Evolutionary conservation across 2,888 invertebrate genomes (phyloP).

Genomic region (Dendrolimus houi): DNA sequence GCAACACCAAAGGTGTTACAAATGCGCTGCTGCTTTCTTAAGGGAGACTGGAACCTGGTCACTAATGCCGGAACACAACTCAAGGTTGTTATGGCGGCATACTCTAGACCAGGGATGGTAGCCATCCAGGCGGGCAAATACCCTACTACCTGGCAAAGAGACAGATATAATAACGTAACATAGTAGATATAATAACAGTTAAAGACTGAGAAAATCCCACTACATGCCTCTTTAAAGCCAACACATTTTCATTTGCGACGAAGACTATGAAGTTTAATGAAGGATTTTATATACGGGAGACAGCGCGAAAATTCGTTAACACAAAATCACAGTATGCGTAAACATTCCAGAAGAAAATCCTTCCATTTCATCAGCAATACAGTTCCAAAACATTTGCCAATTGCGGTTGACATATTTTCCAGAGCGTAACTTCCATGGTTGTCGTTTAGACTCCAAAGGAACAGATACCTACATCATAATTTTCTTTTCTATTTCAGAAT

Average conservation of each 20-base stretch:
- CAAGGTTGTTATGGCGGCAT: too few species aligned
- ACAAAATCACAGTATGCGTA: not conserved
- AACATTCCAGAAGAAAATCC: not conserved
- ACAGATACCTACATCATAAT: not conserved
- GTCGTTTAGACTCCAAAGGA: not conserved
- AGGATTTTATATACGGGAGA: not conserved
- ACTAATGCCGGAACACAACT: too few species aligned
- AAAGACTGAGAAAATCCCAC: too few species aligned
- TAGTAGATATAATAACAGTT: too few species aligned
- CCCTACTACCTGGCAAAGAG: too few species aligned
- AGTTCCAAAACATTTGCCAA: slow-evolving; percentile 16
- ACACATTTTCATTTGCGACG: not conserved
- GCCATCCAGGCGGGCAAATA: too few species aligned
- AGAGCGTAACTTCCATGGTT: slow-evolving; percentile 20
- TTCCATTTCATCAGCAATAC: slow-evolving; percentile 11
- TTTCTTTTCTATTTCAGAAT: too few species aligned
- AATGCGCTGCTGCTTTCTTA: too few species aligned
- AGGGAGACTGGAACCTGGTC: too few species aligned
- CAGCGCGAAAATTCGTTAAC: not conserved
- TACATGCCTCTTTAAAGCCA: not conserved
- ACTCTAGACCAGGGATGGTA: too few species aligned
- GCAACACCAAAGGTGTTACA: too few species aligned
- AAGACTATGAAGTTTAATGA: not conserved
- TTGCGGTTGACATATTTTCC: slow-evolving; percentile 20
- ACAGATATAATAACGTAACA: too few species aligned